phyloP scores from a whole-genome alignment of 2,797 vertebrate species.

The Diplodus sargus region DNA sequence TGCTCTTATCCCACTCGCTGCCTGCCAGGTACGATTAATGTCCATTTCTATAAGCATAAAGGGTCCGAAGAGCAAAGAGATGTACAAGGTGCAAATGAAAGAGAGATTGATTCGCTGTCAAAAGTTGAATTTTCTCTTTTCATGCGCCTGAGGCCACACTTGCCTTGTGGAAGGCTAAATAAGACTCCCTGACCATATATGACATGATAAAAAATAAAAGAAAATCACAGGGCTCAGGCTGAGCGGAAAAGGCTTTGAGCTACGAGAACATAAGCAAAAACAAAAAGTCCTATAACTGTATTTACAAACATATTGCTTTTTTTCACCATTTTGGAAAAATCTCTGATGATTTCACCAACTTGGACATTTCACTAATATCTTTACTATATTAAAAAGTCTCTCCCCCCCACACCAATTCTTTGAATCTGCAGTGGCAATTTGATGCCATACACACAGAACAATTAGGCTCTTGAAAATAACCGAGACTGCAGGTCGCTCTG shows the following conservation, averaged over 20 bases:
- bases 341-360: slow-evolving; percentile 24
- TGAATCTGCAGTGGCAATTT: slow-evolving; percentile 32
- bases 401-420: slow-evolving; percentile 7
- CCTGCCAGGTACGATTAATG: slow-evolving; percentile 47
- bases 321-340: slow-evolving; percentile 27
- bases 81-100: slow-evolving; percentile 57
- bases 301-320: slow-evolving; percentile 29
- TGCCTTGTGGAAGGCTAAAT: slow-evolving; percentile 51
- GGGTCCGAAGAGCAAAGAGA: slow-evolving; percentile 43
- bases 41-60: slow-evolving; percentile 52
- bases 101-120: slow-evolving; percentile 33
- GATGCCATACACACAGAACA: slow-evolving; percentile 54
- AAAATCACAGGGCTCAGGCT: slow-evolving; percentile 1
- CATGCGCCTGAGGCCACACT: slow-evolving; percentile 41
- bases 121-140: slow-evolving; percentile 36
- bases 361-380: slow-evolving; percentile 34
- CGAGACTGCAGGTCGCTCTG: slow-evolving; percentile 62
- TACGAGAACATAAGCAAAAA: slow-evolving; percentile 34
- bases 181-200: slow-evolving; percentile 44
- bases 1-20: slow-evolving; percentile 53
- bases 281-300: slow-evolving; percentile 9
- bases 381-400: slow-evolving; percentile 1
- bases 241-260: slow-evolving; percentile 37
- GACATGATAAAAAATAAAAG: slow-evolving; percentile 12
- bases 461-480: slow-evolving; percentile 67